Evolutionary conservation across 1,140 invertebrate genomes (phyloP).

Genomic region (Drosophila santomea): DNA sequence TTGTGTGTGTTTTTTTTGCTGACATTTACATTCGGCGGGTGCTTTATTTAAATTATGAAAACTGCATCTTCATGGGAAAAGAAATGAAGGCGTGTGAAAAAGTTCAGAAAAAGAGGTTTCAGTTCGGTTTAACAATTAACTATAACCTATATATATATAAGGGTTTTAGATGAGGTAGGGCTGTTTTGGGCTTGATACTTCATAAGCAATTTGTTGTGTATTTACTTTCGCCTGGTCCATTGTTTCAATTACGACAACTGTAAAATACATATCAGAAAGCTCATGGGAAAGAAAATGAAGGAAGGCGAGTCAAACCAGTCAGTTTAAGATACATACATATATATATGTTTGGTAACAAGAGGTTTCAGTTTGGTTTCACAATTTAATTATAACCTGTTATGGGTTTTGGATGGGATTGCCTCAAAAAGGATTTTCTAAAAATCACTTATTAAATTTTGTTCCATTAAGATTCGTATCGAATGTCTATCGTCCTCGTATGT

Average conservation of each 20-base stretch:
- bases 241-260: too few species aligned
- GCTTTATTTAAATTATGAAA: slow-evolving; percentile 49
- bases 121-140: slow-evolving; percentile 49
- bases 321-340: too few species aligned
- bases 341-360: too few species aligned
- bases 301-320: neutral
- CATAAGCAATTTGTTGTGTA: too few species aligned
- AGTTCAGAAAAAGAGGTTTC: too few species aligned
- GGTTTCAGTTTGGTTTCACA: slow-evolving; percentile 4
- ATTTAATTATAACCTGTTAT: slow-evolving; percentile 70
- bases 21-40: slow-evolving; percentile 56
- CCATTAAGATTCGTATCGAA: slow-evolving; percentile 42
- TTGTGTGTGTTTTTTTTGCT: slow-evolving; percentile 65
- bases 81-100: slow-evolving; percentile 5
- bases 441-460: slow-evolving; percentile 61
- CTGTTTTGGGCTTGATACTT: neutral
- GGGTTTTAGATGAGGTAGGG: neutral
- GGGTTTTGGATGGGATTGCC: neutral
- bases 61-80: slow-evolving; percentile 33
- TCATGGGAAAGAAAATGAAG: slow-evolving; percentile 14
- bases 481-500: slow-evolving; percentile 7
- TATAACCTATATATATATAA: slow-evolving; percentile 52
- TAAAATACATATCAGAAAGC: too few species aligned
- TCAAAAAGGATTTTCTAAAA: slow-evolving; percentile 68
- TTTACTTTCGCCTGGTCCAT: too few species aligned